phyloP scores from a whole-genome alignment of 1,140 invertebrate genomes.

The Rhynchophorus ferrugineus region DNA sequence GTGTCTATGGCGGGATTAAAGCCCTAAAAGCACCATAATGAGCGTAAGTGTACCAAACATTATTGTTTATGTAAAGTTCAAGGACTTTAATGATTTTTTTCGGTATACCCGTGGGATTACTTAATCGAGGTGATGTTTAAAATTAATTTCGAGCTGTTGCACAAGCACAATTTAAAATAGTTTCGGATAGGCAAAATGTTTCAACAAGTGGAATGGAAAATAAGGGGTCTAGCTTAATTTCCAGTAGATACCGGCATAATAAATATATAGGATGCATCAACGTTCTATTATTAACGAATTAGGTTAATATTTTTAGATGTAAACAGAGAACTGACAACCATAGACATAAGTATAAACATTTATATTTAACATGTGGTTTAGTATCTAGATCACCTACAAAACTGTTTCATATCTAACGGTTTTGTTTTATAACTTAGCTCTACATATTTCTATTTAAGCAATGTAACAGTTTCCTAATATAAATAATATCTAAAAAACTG shows the following conservation, averaged over 20 bases:
- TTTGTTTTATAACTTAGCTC: too few relatives aligned
- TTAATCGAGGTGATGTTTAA: not conserved
- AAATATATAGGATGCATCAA: too few relatives aligned
- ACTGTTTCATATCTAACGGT: too few relatives aligned
- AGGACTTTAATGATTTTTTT: not conserved
- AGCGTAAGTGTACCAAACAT: slow-evolving; percentile 28
- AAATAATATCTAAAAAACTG: too few relatives aligned
- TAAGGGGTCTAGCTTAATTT: too few relatives aligned
- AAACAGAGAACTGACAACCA: too few relatives aligned
- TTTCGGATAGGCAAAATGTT: not conserved
- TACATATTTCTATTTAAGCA: too few relatives aligned
- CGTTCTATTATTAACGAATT: not conserved
- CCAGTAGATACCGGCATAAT: too few relatives aligned
- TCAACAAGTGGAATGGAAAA: not conserved
- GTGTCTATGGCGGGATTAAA: slow-evolving; percentile 6
- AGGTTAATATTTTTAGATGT: slow-evolving; percentile 4
- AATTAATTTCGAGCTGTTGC: not conserved
- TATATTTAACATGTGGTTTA: too few relatives aligned
- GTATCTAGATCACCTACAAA: too few relatives aligned
- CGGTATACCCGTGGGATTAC: not conserved
- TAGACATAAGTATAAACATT: too few relatives aligned
- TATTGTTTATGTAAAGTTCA: not conserved
- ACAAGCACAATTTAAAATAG: not conserved
- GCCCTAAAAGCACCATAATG: slow-evolving; percentile 20
- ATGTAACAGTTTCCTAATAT: too few relatives aligned